Base-by-base conservation (phyloP, 2,888 invertebrate species). In the Arge pagana region DNA sequence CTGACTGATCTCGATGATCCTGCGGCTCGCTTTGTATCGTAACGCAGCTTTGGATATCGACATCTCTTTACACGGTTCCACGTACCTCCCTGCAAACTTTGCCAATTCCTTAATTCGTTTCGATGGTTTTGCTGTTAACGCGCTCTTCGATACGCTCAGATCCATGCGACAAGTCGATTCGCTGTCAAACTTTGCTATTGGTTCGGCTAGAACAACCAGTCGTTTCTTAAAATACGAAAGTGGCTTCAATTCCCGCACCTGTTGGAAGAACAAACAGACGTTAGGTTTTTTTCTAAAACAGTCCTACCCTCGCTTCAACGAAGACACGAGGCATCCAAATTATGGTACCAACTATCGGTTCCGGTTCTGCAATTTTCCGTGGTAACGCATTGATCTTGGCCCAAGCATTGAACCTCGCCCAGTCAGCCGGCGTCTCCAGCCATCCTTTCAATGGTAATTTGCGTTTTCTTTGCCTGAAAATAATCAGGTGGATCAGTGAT, bases 391-490 rank as follows among this genome's bases (percentile, higher is more conserved):
- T 69, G 4, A 58, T 40, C 36, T 60, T 52, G 0, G 61, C 70
- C 71, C 71, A 71, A 11, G 58, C 60, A 35, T 70, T 43, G 42
- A 71, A 71, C 41, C 57, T 58, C 0, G 57, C 61, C 71, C 71
- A 71, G 42, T 69, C 70, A 0, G 61, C 64, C 5, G 66, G 58
- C 0, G 70, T 67, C 33, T 59, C 53, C 19, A 71, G 36, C 64
- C 64, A 69, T 55, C 62, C 55, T 50, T 66, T 68, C 28, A 61
- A 36, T 3, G 56, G 53, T 10, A 58, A 35, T 49, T 39, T 52
- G 4, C 42, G 53, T 2, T 39, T 37, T 49, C 55, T 58, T 11
- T 35, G 50, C 24, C 24, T 51, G 21, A n/a, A n/a, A n/a, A n/a
- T n/a, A n/a, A n/a, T n/a, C n/a, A n/a, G n/a, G n/a, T n/a, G n/a